Conservation (phyloP, 1,140 invertebrate genomes). For the Drosophila dunni region DNA sequence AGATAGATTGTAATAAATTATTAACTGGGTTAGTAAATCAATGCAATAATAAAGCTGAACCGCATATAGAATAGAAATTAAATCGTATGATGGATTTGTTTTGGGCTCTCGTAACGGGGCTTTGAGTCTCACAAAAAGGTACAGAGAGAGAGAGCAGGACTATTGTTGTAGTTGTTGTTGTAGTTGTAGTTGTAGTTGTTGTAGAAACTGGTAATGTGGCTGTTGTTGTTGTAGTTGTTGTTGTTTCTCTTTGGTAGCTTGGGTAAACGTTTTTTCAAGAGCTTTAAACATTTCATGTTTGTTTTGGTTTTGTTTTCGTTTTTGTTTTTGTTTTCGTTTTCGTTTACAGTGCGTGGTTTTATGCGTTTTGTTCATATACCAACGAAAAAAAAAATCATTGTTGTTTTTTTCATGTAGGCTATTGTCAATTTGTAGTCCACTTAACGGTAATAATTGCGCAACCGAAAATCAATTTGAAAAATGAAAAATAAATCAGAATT, state of each 20-base stretch:
- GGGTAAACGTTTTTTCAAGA: slow-evolving; percentile 10
- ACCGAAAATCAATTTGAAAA: slow-evolving; percentile 32
- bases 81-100: slow-evolving; percentile 83
- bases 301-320: background rate
- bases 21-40: slow-evolving; percentile 73
- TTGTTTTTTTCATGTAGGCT: slow-evolving; percentile 12
- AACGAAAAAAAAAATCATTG: slow-evolving; percentile 9
- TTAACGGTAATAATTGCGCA: slow-evolving; percentile 22
- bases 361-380: slow-evolving; percentile 4
- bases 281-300: slow-evolving; percentile 9
- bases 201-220: slow-evolving; percentile 29
- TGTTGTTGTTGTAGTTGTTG: slow-evolving; percentile 30
- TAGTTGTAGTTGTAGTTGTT: slow-evolving; percentile 26
- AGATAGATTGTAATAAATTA: slow-evolving; percentile 69
- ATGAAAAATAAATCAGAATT: slow-evolving; percentile 14
- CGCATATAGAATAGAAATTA: slow-evolving; percentile 85
- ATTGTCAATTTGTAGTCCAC: slow-evolving; percentile 45
- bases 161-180: slow-evolving; percentile 10
- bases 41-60: slow-evolving; percentile 85
- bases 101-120: slow-evolving; percentile 29
- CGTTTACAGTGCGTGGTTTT: slow-evolving; percentile 45
- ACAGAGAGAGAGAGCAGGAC: slow-evolving; percentile 24
- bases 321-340: slow-evolving; percentile 1
- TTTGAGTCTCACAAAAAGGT: slow-evolving; percentile 34
- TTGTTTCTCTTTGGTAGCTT: slow-evolving; percentile 26